Evolutionary conservation across 1,140 invertebrate genomes (phyloP).

Genomic region (Lasaia peninsularis): DNA sequence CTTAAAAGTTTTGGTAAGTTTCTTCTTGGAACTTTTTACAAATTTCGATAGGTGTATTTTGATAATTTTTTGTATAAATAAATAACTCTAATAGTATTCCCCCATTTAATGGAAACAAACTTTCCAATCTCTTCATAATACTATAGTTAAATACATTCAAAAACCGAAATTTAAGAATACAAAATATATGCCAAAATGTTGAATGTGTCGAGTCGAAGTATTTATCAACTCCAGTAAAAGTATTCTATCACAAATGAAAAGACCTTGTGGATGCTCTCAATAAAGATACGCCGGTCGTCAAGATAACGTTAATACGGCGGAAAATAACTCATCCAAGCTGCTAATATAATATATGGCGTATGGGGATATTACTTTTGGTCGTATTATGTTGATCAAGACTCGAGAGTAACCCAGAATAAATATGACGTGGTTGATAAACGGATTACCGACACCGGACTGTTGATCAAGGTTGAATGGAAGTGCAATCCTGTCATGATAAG

Average conservation of each 20-base stretch:
- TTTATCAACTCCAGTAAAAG: background rate
- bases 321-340: conserved; percentile 1
- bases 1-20: no score
- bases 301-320: conserved; percentile 1
- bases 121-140: no score
- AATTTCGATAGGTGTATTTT: no score
- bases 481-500: background rate
- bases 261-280: conserved; percentile 7
- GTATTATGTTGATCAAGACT: background rate
- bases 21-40: no score
- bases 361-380: conserved; percentile 9
- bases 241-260: background rate
- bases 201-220: no score
- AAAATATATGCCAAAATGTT: background rate
- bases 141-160: no score
- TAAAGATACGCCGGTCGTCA: conserved; percentile 1
- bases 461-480: conserved; percentile 2
- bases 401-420: conserved; percentile 1
- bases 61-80: no score
- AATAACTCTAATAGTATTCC: no score
- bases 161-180: background rate
- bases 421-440: conserved; percentile 3
- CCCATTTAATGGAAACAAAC: no score
- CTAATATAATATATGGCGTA: background rate
- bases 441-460: background rate